Conservation (phyloP, 2,888 invertebrate species). For the Rosalia funebris region DNA sequence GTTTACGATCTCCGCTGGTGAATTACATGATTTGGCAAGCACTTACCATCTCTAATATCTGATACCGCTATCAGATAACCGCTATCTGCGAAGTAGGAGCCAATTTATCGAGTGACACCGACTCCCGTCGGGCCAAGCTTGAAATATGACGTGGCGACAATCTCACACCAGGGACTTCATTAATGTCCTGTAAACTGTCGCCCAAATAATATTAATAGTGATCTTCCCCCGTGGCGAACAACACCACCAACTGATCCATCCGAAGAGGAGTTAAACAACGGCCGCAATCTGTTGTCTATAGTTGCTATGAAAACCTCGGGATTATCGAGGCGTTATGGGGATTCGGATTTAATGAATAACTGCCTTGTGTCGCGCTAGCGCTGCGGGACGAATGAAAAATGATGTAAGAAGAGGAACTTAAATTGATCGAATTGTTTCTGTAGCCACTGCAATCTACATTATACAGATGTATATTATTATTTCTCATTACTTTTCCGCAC, state of each 20-base stretch:
- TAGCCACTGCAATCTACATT: too few relatives aligned
- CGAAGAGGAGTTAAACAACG: constrained; percentile 31
- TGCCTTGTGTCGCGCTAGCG: constrained; percentile 27
- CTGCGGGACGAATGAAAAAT: not conserved
- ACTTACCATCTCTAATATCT: constrained; percentile 46
- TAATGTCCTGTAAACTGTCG: constrained; percentile 66
- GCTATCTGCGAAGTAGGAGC: constrained; percentile 47
- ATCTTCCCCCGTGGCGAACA: constrained; percentile 52
- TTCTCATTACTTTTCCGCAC: too few relatives aligned
- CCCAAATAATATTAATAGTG: constrained; percentile 66
- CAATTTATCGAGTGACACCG: constrained; percentile 61
- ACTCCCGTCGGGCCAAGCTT: constrained; percentile 53
- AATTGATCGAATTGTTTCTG: too few relatives aligned
- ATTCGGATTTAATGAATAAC: constrained; percentile 46
- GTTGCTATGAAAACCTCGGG: constrained; percentile 32
- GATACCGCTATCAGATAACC: constrained; percentile 49
- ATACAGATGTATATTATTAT: too few relatives aligned
- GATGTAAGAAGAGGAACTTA: too few relatives aligned
- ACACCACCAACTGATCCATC: constrained; percentile 26
- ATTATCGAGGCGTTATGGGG: constrained; percentile 38
- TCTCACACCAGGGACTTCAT: constrained; percentile 66
- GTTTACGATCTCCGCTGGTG: constrained; percentile 14
- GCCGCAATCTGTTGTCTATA: constrained; percentile 43
- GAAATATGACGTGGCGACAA: constrained; percentile 65
- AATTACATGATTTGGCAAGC: constrained; percentile 37